Percentiles rank a stretch among this genome's conserved stretches.
These are phyloP conservation scores for Drosophila baimaii DNA, from an alignment of 1,140 invertebrate genomes.

Conservation along the genomic window DNA sequence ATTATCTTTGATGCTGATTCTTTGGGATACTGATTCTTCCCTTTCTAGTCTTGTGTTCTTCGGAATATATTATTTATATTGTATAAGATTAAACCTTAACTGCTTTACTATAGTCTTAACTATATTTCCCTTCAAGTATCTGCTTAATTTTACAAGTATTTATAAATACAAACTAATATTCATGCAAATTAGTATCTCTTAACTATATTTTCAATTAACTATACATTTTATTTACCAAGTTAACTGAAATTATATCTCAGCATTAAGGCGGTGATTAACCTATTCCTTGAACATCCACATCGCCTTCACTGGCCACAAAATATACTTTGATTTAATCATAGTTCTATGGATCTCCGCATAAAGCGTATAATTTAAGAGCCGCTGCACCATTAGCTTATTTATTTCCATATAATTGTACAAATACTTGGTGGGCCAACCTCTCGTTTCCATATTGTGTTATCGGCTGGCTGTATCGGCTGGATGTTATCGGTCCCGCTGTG, in stretches of 20 bases:
- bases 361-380: conserved; percentile 2
- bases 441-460: conserved; percentile 5
- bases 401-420: conserved; percentile 11
- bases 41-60: too few relatives aligned
- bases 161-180: too few relatives aligned
- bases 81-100: too few relatives aligned
- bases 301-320: neutral
- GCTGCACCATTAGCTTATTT: conserved; percentile 16
- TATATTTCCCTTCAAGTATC: too few relatives aligned
- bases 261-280: too few relatives aligned
- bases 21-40: too few relatives aligned
- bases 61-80: too few relatives aligned
- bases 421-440: conserved; percentile 13
- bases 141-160: too few relatives aligned
- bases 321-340: neutral
- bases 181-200: too few relatives aligned
- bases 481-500: conserved; percentile 2
- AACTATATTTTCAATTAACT: neutral
- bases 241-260: neutral
- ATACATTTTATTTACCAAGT: neutral
- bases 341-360: neutral
- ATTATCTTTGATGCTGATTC: too few relatives aligned
- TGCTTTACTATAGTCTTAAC: too few relatives aligned
- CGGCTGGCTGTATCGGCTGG: conserved; percentile 2
- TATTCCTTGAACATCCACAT: neutral